A percentile compares a stretch with the other conserved stretches of the same genome.
These are phyloP conservation scores for Myiopsitta monachus DNA, from an alignment of 2,113 vertebrate genomes.

Conservation along the genomic window DNA sequence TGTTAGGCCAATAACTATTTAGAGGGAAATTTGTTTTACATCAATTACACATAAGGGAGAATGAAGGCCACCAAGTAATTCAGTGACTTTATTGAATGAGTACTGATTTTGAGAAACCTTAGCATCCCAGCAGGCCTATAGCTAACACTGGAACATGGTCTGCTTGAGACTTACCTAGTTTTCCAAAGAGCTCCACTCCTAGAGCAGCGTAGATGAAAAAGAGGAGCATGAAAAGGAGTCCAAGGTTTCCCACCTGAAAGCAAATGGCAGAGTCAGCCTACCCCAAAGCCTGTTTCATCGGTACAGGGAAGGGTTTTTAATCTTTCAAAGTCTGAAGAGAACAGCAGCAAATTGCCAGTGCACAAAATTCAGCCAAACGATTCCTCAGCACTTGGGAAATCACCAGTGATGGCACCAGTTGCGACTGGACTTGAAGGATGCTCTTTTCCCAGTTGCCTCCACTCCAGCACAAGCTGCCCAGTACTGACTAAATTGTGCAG, in stretches of 20 bases:
- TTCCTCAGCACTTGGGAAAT: not conserved
- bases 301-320: not conserved
- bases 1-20: not conserved
- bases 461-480: not conserved
- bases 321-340: not conserved
- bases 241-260: conserved; percentile 95
- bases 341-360: not conserved
- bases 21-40: not conserved
- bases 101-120: not conserved
- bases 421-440: not conserved
- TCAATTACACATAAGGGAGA: not conserved
- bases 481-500: not conserved
- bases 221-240: conserved; percentile 97
- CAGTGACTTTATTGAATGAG: not conserved
- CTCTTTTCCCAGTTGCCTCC: not conserved
- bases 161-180: conserved; percentile 84
- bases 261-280: not conserved
- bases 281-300: not conserved
- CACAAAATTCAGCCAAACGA: not conserved
- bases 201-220: conserved; percentile 99
- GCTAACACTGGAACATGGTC: not conserved
- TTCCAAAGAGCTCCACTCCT: conserved; percentile 97
- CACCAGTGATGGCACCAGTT: not conserved
- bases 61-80: not conserved
- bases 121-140: not conserved